phyloP scores from a whole-genome alignment of 2,113 vertebrate genomes.

The Bufo gargarizans region DNA sequence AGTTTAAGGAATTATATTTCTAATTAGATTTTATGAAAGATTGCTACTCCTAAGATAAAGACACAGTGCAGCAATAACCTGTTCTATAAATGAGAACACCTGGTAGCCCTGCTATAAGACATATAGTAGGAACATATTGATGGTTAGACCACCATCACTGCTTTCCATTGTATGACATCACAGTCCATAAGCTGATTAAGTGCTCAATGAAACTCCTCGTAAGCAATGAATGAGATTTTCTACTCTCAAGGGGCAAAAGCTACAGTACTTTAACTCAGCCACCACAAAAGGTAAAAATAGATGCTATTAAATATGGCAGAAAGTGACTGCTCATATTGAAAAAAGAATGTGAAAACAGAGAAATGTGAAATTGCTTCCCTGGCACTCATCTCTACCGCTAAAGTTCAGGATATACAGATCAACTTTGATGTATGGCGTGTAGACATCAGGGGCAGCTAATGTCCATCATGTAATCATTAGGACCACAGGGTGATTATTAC shows the following conservation, averaged over 20 bases:
- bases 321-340: background rate
- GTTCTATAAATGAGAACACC: background rate
- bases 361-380: background rate
- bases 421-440: background rate
- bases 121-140: background rate
- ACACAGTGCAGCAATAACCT: background rate
- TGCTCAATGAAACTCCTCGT: background rate
- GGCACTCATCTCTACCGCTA: background rate
- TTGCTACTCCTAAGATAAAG: background rate
- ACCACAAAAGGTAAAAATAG: conserved; percentile 29
- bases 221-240: conserved; percentile 37
- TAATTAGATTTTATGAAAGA: background rate
- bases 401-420: background rate
- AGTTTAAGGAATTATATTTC: background rate
- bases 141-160: background rate
- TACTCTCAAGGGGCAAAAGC: background rate
- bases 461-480: conserved; percentile 24
- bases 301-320: conserved; percentile 23
- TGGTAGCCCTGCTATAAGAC: background rate
- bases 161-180: background rate
- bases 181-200: conserved; percentile 40
- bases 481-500: conserved; percentile 16
- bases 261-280: conserved; percentile 19
- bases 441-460: background rate
- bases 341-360: background rate